phyloP scores from a whole-genome alignment of 2,113 vertebrate species.

The Eulacestoma nigropectus region DNA sequence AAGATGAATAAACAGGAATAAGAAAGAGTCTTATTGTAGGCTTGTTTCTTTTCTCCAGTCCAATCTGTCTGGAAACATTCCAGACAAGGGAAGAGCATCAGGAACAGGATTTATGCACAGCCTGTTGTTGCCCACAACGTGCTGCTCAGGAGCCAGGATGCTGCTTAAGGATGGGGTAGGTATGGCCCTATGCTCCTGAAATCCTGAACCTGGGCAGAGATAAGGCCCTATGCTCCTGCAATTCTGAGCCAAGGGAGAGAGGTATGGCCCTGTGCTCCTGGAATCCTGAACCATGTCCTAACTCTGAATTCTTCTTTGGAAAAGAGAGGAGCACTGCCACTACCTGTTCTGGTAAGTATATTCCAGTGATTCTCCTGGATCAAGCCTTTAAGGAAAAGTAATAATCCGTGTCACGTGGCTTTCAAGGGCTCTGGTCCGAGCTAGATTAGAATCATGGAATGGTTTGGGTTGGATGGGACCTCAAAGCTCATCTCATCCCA shows the following conservation, averaged over 20 bases:
- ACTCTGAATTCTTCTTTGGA: not conserved
- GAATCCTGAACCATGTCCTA: accelerated
- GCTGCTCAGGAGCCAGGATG: not conserved
- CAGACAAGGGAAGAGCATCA: not conserved
- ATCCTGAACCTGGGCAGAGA: not conserved
- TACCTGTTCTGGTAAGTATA: too few species aligned
- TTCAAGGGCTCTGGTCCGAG: accelerated
- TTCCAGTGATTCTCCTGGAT: not conserved
- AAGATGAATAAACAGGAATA: not conserved
- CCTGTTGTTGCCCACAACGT: not conserved
- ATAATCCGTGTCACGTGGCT: not conserved
- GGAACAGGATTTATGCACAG: not conserved
- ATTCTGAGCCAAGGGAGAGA: accelerated
- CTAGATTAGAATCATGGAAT: accelerated
- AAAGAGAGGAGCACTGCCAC: not conserved
- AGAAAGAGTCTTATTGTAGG: not conserved
- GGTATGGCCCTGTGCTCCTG: not conserved
- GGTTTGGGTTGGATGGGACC: not conserved
- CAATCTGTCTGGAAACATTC: not conserved
- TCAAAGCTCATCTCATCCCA: not conserved
- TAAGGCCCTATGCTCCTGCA: not conserved
- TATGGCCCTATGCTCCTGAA: not conserved
- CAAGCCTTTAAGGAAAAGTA: not conserved
- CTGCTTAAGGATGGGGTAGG: not conserved
- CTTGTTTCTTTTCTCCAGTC: not conserved